Base-by-base conservation (phyloP, 2,797 vertebrate genomes). In the Merluccius polli region DNA sequence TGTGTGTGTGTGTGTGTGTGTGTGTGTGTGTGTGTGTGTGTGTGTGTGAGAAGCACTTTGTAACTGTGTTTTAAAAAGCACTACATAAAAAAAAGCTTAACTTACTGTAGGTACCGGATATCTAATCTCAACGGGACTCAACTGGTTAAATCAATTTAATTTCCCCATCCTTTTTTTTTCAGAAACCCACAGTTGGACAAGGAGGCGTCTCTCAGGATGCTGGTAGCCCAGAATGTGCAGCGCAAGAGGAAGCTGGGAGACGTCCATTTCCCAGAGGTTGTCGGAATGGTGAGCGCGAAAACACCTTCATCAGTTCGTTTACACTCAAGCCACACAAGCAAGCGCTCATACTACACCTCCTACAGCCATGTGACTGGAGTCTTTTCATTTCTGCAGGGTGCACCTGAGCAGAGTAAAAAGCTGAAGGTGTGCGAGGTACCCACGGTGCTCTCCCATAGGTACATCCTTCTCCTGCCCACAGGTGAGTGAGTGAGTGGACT, bases 201-300 rank as follows among this genome's bases (percentile, higher is more conserved):
- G 90, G 94, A 95, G 73, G 81, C 95, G 73, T 94, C 93, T 75
- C 93, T 96, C 81, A 95, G 95, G 89, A 93, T 94, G 78, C 79
- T 96, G 80, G 94, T 93, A 84, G 93, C 94, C 88, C 95, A 95
- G 87, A 98, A 96, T 87, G 88, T 91, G 82, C 97, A 96, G 81
- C 95, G 96, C 83, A 99, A 99, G 92, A 94, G 98, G 88, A 99
- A 98, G 92, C 93, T 97, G 88, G 93, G 95, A 79, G 93, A 95
- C 11, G 24, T 27, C 59, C 24, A n/a, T 32, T 91, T 95, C 75
- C 93, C 93, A 78, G 93, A 97, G 87, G 93, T 95, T 78, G 90
- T 96, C 82, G 97, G 91, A 91, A 95, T 96, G 93, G 98, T 98
- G 91, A 90, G 94, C 92, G 16, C 73, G 29, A 16, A 12, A 9